Evolutionary conservation across 2,113 vertebrate genomes (phyloP).

Genomic region (Nannobrachium achirus): DNA sequence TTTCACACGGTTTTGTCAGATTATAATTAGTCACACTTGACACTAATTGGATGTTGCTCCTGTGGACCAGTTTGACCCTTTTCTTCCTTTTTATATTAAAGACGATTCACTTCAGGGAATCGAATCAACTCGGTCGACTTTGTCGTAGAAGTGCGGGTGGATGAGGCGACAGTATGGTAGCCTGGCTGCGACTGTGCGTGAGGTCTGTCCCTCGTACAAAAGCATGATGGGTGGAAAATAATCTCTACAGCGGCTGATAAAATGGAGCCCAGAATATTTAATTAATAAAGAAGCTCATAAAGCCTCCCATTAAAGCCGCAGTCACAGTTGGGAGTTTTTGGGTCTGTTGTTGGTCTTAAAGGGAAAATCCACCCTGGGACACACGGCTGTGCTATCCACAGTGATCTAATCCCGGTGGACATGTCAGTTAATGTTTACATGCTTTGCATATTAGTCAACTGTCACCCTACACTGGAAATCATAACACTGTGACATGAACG

Average conservation of each 20-base stretch:
- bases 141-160: constrained; percentile 45
- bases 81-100: constrained; percentile 58
- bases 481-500: too few species aligned
- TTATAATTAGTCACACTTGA: constrained; percentile 80
- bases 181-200: constrained; percentile 47
- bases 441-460: too few species aligned
- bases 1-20: constrained; percentile 79
- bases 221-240: constrained; percentile 39
- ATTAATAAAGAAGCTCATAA: constrained; percentile 63
- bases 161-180: constrained; percentile 30
- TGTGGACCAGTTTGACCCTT: constrained; percentile 72
- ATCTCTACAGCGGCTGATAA: constrained; percentile 69
- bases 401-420: too few species aligned
- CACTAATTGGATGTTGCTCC: constrained; percentile 79
- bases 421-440: too few species aligned
- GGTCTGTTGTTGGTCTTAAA: constrained; percentile 28
- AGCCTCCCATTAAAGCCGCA: constrained; percentile 58
- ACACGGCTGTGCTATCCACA: too few species aligned
- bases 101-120: constrained; percentile 69
- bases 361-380: neutral
- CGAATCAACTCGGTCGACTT: constrained; percentile 56
- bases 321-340: constrained; percentile 55
- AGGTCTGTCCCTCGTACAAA: constrained; percentile 42
- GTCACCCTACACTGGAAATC: too few species aligned
- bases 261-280: constrained; percentile 65